Conservation (phyloP, 2,797 vertebrate species). For the Lophius americanus region DNA sequence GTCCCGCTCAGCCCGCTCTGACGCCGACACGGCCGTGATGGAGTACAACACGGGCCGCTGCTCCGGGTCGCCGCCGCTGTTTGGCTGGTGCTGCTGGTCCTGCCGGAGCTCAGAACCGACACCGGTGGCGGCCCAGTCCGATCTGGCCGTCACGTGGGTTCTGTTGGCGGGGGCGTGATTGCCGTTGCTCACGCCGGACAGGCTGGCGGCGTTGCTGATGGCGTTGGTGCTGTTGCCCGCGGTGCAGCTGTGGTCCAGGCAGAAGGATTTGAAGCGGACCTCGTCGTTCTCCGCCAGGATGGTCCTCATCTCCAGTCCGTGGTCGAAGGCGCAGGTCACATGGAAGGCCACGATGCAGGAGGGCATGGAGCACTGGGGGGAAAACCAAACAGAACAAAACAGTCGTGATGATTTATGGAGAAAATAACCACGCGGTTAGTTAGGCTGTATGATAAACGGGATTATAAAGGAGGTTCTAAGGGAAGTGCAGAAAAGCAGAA, state of each 20-base stretch:
- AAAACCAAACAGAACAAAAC: background rate
- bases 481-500: conserved; percentile 54
- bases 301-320: conserved; percentile 94
- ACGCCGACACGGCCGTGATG: conserved; percentile 37
- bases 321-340: conserved; percentile 97
- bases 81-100: conserved; percentile 44
- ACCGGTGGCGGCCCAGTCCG: conserved; percentile 19
- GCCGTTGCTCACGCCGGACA: conserved; percentile 38
- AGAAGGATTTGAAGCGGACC: conserved; percentile 98
- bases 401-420: too few species aligned
- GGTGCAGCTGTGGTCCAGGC: conserved; percentile 90
- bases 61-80: conserved; percentile 41
- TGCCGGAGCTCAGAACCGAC: conserved; percentile 23
- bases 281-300: conserved; percentile 96
- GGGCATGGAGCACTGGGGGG: conserved; percentile 93
- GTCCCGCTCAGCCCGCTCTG: conserved; percentile 77
- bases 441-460: too few species aligned
- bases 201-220: conserved; percentile 29
- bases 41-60: conserved; percentile 49
- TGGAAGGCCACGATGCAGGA: conserved; percentile 96
- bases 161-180: conserved; percentile 39
- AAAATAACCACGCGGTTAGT: too few species aligned
- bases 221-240: conserved; percentile 19
- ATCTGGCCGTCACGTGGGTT: conserved; percentile 23
- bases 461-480: conserved; percentile 1